phyloP scores from a whole-genome alignment of 2,888 invertebrate genomes.

The Ganaspis brasiliensis region DNA sequence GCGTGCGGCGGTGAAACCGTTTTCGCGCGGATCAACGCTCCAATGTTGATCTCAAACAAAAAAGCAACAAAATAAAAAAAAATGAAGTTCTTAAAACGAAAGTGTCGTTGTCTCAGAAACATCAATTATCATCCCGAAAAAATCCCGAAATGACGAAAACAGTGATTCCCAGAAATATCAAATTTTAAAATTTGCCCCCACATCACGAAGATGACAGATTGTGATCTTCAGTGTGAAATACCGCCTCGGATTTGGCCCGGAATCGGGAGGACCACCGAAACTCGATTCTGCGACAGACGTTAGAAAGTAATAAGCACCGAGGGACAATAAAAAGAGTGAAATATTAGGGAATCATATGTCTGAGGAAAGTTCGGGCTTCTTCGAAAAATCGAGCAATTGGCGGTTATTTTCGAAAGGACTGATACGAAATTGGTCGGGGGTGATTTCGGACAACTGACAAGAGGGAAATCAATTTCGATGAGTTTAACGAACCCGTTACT shows the following conservation, averaged over 20 bases:
- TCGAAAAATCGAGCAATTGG: neutral
- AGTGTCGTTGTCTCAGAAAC: constrained; percentile 75
- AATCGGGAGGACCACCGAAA: constrained; percentile 19
- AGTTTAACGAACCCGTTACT: constrained; percentile 16
- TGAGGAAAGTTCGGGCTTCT: constrained; percentile 28
- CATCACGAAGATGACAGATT: constrained; percentile 28
- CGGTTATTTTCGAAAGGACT: constrained; percentile 1
- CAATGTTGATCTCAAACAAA: neutral
- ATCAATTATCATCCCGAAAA: too few species aligned
- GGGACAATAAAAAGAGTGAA: constrained; percentile 27
- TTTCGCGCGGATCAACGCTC: constrained; percentile 27
- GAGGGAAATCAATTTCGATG: constrained; percentile 10
- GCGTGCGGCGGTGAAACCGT: constrained; percentile 39
- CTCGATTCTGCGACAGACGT: constrained; percentile 30
- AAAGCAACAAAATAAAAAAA: constrained; percentile 49
- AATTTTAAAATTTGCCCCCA: constrained; percentile 60
- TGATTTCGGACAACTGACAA: neutral
- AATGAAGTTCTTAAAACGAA: constrained; percentile 78
- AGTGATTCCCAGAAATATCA: too few species aligned
- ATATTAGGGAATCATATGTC: constrained; percentile 14
- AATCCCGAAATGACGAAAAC: too few species aligned
- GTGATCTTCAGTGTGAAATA: constrained; percentile 7
- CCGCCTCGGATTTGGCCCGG: constrained; percentile 16
- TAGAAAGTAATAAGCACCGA: constrained; percentile 26
- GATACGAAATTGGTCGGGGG: neutral